Conservation (phyloP, 2,113 vertebrate genomes). For the Symphodus melops region DNA sequence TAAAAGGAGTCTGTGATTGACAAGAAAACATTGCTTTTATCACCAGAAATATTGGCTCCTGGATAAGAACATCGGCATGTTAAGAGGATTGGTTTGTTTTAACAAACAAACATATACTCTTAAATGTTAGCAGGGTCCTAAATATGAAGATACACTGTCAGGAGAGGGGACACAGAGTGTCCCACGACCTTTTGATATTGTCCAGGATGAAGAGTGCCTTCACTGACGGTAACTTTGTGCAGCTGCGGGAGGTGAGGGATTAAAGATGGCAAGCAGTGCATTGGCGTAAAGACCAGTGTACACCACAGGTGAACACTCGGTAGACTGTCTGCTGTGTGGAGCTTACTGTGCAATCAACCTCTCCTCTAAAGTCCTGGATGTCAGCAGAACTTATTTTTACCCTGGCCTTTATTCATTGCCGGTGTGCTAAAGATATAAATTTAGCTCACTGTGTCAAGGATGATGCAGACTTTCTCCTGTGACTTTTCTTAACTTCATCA, state of each 20-base stretch:
- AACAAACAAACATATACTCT: not conserved
- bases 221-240: constrained; percentile 9
- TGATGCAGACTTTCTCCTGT: constrained; percentile 5
- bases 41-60: not conserved
- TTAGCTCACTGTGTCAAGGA: constrained; percentile 28
- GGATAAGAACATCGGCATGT: not conserved
- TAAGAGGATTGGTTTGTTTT: constrained; percentile 15
- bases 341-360: constrained; percentile 38
- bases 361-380: constrained; percentile 37
- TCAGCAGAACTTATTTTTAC: constrained; percentile 70
- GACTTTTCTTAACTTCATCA: constrained; percentile 5
- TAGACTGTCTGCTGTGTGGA: constrained; percentile 4
- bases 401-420: constrained; percentile 10
- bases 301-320: constrained; percentile 31
- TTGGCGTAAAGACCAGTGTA: not conserved
- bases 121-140: constrained; percentile 1
- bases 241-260: not conserved
- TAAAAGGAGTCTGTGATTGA: not conserved
- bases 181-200: constrained; percentile 46
- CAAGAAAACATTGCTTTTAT: constrained; percentile 18
- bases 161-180: constrained; percentile 18
- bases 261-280: not conserved
- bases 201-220: constrained; percentile 14
- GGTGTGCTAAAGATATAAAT: constrained; percentile 28
- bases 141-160: constrained; percentile 15